A percentile compares a stretch with the other conserved stretches of the same genome.
phyloP scores from a whole-genome alignment of 2,888 invertebrate species.

The Brachynemurus nebulosus region DNA sequence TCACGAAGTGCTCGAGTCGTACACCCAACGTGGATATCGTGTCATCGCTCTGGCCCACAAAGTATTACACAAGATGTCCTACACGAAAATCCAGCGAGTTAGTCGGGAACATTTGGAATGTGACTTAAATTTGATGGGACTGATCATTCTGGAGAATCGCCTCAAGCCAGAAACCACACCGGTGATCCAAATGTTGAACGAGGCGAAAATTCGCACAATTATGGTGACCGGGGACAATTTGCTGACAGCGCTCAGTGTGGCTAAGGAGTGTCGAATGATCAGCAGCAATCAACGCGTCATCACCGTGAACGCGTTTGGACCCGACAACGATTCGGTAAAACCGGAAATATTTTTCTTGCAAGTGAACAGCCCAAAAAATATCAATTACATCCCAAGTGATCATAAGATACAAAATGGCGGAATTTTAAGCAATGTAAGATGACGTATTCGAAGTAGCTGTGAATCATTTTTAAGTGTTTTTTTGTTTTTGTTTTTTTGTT shows the following conservation, averaged over 20 bases:
- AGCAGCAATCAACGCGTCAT: slow-evolving; percentile 31
- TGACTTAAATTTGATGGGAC: slow-evolving; percentile 67
- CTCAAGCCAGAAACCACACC: slow-evolving; percentile 75
- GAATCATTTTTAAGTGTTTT: neutral
- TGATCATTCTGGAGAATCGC: slow-evolving; percentile 89
- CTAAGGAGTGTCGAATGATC: slow-evolving; percentile 78
- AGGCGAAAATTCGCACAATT: slow-evolving; percentile 76
- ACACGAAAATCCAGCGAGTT: slow-evolving; percentile 53
- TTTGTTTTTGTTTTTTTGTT: neutral
- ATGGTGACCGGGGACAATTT: slow-evolving; percentile 94
- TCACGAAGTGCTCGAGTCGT: slow-evolving; percentile 55
- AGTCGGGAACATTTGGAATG: slow-evolving; percentile 66
- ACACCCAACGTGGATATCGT: slow-evolving; percentile 82
- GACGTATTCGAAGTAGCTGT: neutral
- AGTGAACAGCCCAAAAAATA: slow-evolving; percentile 5
- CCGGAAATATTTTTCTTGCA: slow-evolving; percentile 6
- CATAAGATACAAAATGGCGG: slow-evolving; percentile 1
- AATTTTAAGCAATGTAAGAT: slow-evolving; percentile 7
- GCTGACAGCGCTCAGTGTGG: slow-evolving; percentile 84
- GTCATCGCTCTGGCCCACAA: slow-evolving; percentile 77
- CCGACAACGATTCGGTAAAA: neutral
- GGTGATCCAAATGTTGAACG: slow-evolving; percentile 60
- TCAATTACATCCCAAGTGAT: neutral
- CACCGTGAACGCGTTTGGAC: slow-evolving; percentile 21
- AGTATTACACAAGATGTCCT: slow-evolving; percentile 41